Conservation (phyloP, 2,113 vertebrate genomes). For the Apteryx mantelli region DNA sequence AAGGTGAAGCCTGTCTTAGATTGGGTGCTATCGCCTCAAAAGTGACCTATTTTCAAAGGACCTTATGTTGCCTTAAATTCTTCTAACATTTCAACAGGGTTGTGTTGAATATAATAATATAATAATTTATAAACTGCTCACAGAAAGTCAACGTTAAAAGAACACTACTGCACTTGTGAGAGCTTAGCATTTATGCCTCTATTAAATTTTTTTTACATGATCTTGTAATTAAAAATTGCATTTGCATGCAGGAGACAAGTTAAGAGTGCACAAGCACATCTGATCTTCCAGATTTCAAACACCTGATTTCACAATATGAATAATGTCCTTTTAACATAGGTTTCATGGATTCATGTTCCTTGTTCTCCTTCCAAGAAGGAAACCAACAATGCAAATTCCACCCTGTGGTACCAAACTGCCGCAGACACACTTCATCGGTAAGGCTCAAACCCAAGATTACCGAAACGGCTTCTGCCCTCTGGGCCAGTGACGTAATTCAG, state of each 20-base stretch:
- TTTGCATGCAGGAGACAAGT: not conserved
- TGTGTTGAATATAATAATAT: too few relatives aligned
- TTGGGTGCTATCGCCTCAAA: not conserved
- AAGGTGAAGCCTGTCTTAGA: not conserved
- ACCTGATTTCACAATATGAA: not conserved
- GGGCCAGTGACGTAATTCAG: not conserved
- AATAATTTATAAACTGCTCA: too few relatives aligned
- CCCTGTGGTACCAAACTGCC: not conserved
- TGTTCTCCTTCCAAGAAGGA: not conserved
- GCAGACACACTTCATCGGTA: not conserved
- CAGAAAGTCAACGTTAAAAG: accelerated
- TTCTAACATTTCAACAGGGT: not conserved
- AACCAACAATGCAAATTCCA: not conserved
- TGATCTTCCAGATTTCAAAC: not conserved
- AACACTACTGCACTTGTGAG: not conserved
- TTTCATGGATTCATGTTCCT: conserved; percentile 15
- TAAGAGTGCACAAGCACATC: not conserved
- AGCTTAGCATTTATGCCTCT: not conserved
- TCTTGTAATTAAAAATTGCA: not conserved
- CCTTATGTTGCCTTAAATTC: not conserved
- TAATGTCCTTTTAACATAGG: not conserved
- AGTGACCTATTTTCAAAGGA: not conserved
- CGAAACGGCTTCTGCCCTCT: not conserved
- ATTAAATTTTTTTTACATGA: accelerated
- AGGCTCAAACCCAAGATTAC: not conserved